Evolutionary conservation across 1,140 invertebrate genomes (phyloP).

Genomic region (Drosophila pallidifrons): DNA sequence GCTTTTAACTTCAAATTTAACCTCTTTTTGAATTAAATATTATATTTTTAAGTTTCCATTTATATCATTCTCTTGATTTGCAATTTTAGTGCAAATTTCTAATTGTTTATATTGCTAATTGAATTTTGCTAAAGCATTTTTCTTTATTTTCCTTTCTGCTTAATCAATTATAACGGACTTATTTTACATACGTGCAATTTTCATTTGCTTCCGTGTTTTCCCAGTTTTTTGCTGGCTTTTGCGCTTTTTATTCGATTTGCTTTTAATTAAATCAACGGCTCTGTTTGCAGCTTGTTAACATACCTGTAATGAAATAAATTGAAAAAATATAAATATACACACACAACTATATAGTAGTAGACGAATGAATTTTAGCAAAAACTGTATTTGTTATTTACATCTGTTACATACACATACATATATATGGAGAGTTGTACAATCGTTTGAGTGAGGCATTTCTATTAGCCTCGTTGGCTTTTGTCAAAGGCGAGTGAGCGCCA

Average conservation of each 20-base stretch:
- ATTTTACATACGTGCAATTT: conserved; percentile 19
- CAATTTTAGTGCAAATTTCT: background rate
- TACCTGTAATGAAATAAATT: conserved; percentile 70
- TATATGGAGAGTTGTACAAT: conserved; percentile 16
- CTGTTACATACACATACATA: conserved; percentile 21
- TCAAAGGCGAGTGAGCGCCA: conserved; percentile 25
- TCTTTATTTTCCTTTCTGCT: conserved; percentile 14
- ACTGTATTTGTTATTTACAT: conserved; percentile 46
- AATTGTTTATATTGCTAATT: conserved; percentile 34
- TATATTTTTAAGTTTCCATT: background rate
- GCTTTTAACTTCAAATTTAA: too few relatives aligned
- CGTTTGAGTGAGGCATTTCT: conserved; percentile 35
- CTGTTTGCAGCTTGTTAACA: conserved; percentile 45
- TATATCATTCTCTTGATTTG: background rate
- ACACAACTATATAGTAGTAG: conserved; percentile 1
- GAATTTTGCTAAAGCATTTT: conserved; percentile 19
- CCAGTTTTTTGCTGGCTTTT: conserved; percentile 18
- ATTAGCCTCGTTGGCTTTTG: conserved; percentile 34
- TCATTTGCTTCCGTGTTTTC: conserved; percentile 4
- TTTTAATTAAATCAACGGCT: conserved; percentile 65
- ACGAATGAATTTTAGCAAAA: conserved; percentile 49
- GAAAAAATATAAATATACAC: conserved; percentile 38
- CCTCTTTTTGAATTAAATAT: too few relatives aligned
- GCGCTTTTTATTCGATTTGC: conserved; percentile 46
- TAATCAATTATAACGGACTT: conserved; percentile 26